Percentiles rank a stretch among this genome's conserved stretches.
phyloP scores from a whole-genome alignment of 2,888 invertebrate genomes.

The Parnassius smintheus region DNA sequence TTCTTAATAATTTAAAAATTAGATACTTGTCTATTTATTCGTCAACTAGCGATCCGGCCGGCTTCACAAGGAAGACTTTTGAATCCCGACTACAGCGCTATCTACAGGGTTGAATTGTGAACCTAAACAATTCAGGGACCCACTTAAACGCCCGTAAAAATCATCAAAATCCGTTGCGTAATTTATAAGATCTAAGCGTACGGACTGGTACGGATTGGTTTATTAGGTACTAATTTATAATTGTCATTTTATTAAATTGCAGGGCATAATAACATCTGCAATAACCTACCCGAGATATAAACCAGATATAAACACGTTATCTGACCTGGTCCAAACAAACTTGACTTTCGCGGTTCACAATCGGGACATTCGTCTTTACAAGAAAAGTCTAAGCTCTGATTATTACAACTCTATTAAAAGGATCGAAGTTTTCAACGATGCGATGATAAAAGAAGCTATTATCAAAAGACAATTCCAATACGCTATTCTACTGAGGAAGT shows the following conservation, averaged over 20 bases:
- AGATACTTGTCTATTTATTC: no score
- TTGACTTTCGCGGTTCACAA: conserved; percentile 62
- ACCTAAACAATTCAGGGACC: no score
- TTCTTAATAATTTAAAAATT: no score
- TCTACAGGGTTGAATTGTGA: no score
- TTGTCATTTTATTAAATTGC: conserved; percentile 35
- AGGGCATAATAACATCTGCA: conserved; percentile 71
- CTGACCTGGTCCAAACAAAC: conserved; percentile 50
- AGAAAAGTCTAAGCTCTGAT: conserved; percentile 49
- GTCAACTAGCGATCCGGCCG: no score
- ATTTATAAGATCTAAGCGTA: no score
- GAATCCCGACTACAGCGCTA: no score
- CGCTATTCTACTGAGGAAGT: conserved; percentile 73
- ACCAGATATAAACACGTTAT: conserved; percentile 52
- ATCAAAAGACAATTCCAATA: conserved; percentile 62
- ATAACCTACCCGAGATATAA: conserved; percentile 64
- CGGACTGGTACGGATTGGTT: no score
- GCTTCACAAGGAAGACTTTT: no score
- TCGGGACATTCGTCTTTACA: conserved; percentile 55
- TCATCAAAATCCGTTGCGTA: no score
- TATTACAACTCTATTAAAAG: conserved; percentile 48
- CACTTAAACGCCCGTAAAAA: no score
- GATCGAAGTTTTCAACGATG: conserved; percentile 60
- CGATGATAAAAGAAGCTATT: conserved; percentile 57
- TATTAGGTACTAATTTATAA: no score